A percentile compares a stretch with the other conserved stretches of the same genome.
Evolutionary conservation across 2,113 vertebrate species (phyloP).

Genomic region (Cervus canadensis): DNA sequence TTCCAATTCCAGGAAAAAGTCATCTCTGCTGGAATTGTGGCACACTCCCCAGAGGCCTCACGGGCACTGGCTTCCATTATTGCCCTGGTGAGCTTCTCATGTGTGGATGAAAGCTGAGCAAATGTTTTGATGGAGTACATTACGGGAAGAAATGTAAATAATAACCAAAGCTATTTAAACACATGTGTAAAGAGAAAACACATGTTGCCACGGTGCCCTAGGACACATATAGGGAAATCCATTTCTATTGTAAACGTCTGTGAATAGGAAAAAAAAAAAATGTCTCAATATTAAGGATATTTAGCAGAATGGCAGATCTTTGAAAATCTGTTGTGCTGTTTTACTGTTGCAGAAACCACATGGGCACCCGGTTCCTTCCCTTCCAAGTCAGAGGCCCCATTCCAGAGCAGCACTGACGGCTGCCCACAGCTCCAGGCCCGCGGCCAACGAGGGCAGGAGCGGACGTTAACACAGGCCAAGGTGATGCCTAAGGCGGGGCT

Average conservation of each 20-base stretch:
- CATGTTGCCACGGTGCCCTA: constrained; percentile 34
- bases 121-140: constrained; percentile 67
- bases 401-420: background rate
- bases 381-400: background rate
- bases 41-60: constrained; percentile 23
- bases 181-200: constrained; percentile 66
- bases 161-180: constrained; percentile 66
- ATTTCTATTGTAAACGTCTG: constrained; percentile 24
- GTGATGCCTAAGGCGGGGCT: background rate
- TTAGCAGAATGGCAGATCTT: constrained; percentile 12
- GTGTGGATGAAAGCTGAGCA: constrained; percentile 61
- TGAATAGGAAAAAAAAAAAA: background rate
- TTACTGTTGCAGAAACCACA: constrained; percentile 9
- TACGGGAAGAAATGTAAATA: constrained; percentile 70
- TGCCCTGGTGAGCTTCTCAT: constrained; percentile 55
- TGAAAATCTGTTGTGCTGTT: background rate
- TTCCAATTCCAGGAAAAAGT: constrained; percentile 56
- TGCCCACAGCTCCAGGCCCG: background rate
- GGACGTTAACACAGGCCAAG: background rate
- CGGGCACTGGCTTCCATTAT: constrained; percentile 37
- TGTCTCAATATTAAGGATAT: constrained; percentile 16
- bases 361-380: background rate
- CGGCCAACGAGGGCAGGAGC: background rate
- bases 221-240: constrained; percentile 9
- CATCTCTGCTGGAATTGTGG: constrained; percentile 31